Evolutionary conservation across 2,113 vertebrate species (phyloP).

Genomic region (Todiramphus saurophagus): DNA sequence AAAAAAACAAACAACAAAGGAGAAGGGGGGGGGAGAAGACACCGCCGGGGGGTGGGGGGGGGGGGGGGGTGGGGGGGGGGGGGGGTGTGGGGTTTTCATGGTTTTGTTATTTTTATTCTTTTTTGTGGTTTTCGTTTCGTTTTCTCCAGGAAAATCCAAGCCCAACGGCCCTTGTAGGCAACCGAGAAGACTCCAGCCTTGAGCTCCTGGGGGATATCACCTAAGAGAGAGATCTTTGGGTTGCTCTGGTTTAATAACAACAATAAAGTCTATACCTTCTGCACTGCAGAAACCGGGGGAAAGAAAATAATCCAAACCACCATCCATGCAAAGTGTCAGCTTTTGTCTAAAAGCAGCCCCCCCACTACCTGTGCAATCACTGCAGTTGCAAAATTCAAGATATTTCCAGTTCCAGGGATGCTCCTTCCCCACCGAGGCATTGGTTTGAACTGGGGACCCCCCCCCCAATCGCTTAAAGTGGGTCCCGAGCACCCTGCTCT

Average conservation of each 20-base stretch:
- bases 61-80: too few species aligned
- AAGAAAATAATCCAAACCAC: background rate
- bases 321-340: background rate
- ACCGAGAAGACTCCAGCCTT: background rate
- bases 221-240: background rate
- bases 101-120: background rate
- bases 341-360: background rate
- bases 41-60: too few species aligned
- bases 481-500: background rate
- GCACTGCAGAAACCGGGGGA: background rate
- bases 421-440: background rate
- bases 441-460: background rate
- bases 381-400: background rate
- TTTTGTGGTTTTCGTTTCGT: background rate
- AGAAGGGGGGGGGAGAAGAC: too few species aligned
- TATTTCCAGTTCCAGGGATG: background rate
- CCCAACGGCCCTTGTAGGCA: accelerated
- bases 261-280: background rate
- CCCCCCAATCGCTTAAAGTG: accelerated
- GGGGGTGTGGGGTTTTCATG: background rate
- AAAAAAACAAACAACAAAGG: too few species aligned
- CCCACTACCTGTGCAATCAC: background rate
- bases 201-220: background rate
- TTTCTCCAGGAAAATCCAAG: background rate
- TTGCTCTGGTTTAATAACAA: background rate